Percentiles rank a stretch among this genome's conserved stretches.
phyloP scores from a whole-genome alignment of 2,888 invertebrate genomes.

The Leptinotarsa tumamoca region DNA sequence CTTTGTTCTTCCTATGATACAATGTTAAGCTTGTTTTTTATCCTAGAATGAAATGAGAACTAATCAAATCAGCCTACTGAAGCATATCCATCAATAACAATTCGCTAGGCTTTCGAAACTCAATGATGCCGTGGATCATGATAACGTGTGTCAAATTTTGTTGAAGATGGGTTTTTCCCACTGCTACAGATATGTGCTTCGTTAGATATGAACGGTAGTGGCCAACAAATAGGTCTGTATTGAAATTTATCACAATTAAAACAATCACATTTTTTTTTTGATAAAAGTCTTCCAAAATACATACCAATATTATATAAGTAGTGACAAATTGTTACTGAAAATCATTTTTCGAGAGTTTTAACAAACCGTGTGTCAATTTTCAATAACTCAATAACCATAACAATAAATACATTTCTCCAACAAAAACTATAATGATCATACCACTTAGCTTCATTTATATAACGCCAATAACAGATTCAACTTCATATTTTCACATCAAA shows the following conservation, averaged over 20 bases:
- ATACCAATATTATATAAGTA: too few relatives aligned
- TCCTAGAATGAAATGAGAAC: conserved; percentile 5
- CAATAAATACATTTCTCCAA: background rate
- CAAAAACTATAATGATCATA: conserved; percentile 17
- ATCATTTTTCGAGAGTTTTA: too few relatives aligned
- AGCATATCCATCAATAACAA: conserved; percentile 38
- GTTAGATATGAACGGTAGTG: conserved; percentile 60
- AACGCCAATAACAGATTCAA: too few relatives aligned
- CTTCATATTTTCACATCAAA: too few relatives aligned
- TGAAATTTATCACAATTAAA: conserved; percentile 62
- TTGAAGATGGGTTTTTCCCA: conserved; percentile 32
- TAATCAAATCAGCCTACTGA: conserved; percentile 26
- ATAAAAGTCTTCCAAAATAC: too few relatives aligned
- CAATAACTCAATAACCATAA: background rate
- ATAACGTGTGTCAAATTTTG: background rate
- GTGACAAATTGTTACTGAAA: too few relatives aligned
- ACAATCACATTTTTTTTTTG: background rate
- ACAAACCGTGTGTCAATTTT: too few relatives aligned
- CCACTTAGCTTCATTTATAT: too few relatives aligned
- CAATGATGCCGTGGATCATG: background rate
- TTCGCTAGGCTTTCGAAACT: conserved; percentile 44
- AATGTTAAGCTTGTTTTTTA: background rate
- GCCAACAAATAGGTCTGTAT: conserved; percentile 63
- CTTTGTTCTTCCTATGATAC: background rate
- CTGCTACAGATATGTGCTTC: conserved; percentile 60